Base-by-base conservation (phyloP, 2,888 invertebrate genomes). In the Drosophila percnosoma region DNA sequence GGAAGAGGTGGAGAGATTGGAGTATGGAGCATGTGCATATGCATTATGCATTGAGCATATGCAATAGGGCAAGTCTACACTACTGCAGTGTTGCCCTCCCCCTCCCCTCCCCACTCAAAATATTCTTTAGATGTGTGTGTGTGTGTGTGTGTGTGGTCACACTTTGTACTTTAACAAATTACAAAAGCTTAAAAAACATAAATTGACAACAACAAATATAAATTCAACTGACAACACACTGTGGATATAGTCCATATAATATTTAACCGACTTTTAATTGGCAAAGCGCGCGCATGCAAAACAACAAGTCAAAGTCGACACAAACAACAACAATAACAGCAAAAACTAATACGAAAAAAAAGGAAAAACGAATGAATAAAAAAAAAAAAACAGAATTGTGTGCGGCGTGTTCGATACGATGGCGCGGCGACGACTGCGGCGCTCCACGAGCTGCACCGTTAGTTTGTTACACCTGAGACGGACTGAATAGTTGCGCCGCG, bases 381-480 rank as follows among this genome's bases (percentile, higher is more conserved):
- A 40, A 49, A 13, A 61, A 54, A 69, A 54, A 54, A 38, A 36
- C 34, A 38, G 31, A 24, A 27, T 29, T 29, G 8, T 52, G 73
- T 67, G 73, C 87, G 84, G 82, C 78, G 73, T 79, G 82, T 76
- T 83, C 83, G 83, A 65, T 75, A 54, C 86, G 82, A 81, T 73
- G 82, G 79, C 83, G 88, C 83, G 81, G 59, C 80, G 78, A 84
- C 78, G 87, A 87, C 89, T 87, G 87, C 82, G 86, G 79, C 76
- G 80, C 75, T 63, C 61, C 73, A 67, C 71, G 68, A 80, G 85
- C 84, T 85, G 87, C 87, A 87, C 87, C 89, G 87, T 87, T 87
- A 87, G 87, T 85, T 87, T 85, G 89, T 89, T 89, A 87, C 89
- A 89, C 90, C 89, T 89, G 89, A 57, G 57, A 57, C 57, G 24